Base-by-base conservation (phyloP, 2,797 vertebrate species). In the Rhinophrynus dorsalis region DNA sequence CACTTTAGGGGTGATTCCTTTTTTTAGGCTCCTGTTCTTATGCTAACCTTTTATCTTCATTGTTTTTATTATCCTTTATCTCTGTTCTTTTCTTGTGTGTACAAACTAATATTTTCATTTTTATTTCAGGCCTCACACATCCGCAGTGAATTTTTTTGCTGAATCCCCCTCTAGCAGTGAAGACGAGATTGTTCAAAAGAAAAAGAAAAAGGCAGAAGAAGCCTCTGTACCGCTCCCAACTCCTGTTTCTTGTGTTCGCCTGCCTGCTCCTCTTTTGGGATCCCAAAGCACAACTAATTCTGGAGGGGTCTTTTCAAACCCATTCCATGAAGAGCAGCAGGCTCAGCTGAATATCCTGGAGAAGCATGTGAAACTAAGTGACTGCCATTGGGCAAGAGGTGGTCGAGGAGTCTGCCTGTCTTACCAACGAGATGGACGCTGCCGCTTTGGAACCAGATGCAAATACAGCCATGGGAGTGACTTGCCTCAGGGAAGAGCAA, bases 401-500 rank as follows among this genome's bases (percentile, higher is more conserved):
- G 91, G 91, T 0, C 89, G 81, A 63, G 80, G 76, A 59, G 81
- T 90, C 21, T 94, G 92, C 2, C 79, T 91, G 48, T 78, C 88
- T 0, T 92, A 92, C 78, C 89, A 91, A 75, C 90, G 86, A 33
- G 79, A 91, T 1, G 90, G 90, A 0, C 81, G 90, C 48, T 94
- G 92, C 67, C 84, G 91, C 38, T 94, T 90, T 42, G 92, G 91
- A 4, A 91, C 87, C 74, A 85, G 86, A 33, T 94, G 92, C 79
- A 94, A 91, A 76, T 93, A 89, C 47, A 90, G 89, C 23, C 92
- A 94, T 6, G 90, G 90, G 73, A 92, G 90, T 15, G 91, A 93
- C 77, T 82, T 93, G 26, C 27, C 33, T 2, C 44, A 29, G 2
- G 27, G 20, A 11, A 45, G 11, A 62, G 4, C 27, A 60, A 3